These are phyloP conservation scores for Ambastaia sidthimunki DNA, from an alignment of 2,797 vertebrate genomes.

Conservation along the genomic window DNA sequence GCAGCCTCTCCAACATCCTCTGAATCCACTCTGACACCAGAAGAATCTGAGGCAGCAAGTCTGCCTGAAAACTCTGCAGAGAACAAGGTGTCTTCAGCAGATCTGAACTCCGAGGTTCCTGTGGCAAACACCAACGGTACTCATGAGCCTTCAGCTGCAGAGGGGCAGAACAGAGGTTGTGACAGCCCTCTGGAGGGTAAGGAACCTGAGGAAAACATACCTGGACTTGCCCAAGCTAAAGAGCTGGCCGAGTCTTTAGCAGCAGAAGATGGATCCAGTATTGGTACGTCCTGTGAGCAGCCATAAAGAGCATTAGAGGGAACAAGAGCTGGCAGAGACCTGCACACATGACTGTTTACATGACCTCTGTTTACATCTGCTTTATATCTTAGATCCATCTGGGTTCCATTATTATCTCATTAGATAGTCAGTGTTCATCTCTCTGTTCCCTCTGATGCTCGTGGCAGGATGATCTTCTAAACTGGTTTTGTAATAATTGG, in stretches of 20 bases:
- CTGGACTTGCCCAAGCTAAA: constrained; percentile 92
- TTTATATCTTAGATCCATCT: background rate
- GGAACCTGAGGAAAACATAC: constrained; percentile 82
- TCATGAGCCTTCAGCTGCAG: constrained; percentile 60
- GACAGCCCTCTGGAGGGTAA: constrained; percentile 84
- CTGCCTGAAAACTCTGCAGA: constrained; percentile 31
- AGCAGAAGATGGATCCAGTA: constrained; percentile 89
- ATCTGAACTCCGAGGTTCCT: constrained; percentile 54
- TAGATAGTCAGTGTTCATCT: constrained; percentile 44
- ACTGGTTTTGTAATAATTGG: constrained; percentile 19
- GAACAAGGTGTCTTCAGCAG: constrained; percentile 28
- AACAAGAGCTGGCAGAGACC: constrained; percentile 66
- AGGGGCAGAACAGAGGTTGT: constrained; percentile 73
- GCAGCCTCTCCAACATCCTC: constrained; percentile 44
- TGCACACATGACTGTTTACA: background rate
- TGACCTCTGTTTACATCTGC: background rate
- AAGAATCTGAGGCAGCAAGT: constrained; percentile 23
- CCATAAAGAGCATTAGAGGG: constrained; percentile 43
- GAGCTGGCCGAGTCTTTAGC: constrained; percentile 95
- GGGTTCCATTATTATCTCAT: constrained; percentile 7
- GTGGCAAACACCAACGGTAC: constrained; percentile 71
- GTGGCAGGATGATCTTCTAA: constrained; percentile 44
- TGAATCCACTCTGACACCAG: constrained; percentile 49
- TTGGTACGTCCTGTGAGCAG: constrained; percentile 71
- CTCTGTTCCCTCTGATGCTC: constrained; percentile 67